phyloP scores from a whole-genome alignment of 2,888 invertebrate genomes.

The Campoplex nolae region DNA sequence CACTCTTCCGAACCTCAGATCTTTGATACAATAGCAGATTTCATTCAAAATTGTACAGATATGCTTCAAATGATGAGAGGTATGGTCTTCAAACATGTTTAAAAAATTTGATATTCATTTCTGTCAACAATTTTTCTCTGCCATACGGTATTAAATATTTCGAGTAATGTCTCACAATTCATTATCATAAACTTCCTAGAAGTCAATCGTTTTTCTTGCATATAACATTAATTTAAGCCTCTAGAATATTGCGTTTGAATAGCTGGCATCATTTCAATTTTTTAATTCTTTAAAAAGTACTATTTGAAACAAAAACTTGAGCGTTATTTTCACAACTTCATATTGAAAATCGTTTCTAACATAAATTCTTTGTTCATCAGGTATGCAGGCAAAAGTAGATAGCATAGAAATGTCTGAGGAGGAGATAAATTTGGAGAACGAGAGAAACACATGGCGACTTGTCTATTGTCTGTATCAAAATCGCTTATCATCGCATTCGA shows the following conservation, averaged over 20 bases:
- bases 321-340: neutral
- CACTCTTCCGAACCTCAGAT: slow-evolving; percentile 84
- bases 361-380: slow-evolving; percentile 66
- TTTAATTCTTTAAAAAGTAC: too few relatives aligned
- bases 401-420: slow-evolving; percentile 77
- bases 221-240: neutral
- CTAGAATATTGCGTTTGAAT: too few relatives aligned
- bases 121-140: neutral
- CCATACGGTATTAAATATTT: neutral
- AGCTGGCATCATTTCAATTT: too few relatives aligned
- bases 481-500: slow-evolving; percentile 86
- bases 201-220: neutral
- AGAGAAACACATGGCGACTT: slow-evolving; percentile 95
- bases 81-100: slow-evolving; percentile 59
- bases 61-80: slow-evolving; percentile 85
- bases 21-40: slow-evolving; percentile 88
- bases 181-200: neutral
- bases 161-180: neutral
- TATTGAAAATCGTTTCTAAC: neutral
- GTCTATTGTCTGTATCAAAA: slow-evolving; percentile 93
- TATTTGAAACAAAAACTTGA: neutral
- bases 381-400: slow-evolving; percentile 82
- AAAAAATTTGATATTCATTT: neutral
- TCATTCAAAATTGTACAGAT: slow-evolving; percentile 88
- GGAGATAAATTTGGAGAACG: slow-evolving; percentile 88